Evolutionary conservation across 2,113 vertebrate species (phyloP), one percentile per base, ranked within the genome.

Genomic region (Phylloscopus trochiloides): DNA sequence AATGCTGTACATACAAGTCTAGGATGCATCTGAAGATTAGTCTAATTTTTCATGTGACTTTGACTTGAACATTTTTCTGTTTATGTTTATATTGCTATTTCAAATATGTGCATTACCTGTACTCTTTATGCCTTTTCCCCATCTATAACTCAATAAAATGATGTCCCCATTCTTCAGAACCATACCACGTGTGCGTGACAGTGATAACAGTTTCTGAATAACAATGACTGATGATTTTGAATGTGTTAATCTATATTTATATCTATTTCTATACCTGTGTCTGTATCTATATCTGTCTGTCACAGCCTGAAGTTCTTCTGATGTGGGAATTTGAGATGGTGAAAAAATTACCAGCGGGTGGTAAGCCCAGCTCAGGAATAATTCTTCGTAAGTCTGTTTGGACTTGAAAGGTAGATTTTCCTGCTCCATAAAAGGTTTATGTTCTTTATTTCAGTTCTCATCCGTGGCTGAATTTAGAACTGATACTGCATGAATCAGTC

Each of bases 81-180:
- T 92, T 94, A 57, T 96, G 67, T 86, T 96, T 93, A 86, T 93
- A 89, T 76, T 87, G 83, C 24, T 97, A 26, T 91, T 92, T 93
- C 79, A 81, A 72, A 92, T 89, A 85, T 86, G 59, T 96, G 88
- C 90, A 94, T 94, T 95, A 80, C 55, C 76, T 96, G 93, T 97
- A 79, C 96, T 92, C 70, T 92, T 95, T 86, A 76, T 94, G 89
- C 91, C 87, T 93, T 96, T 95, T 90, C 22, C 77, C 66, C 12
- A 8, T 72, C 76, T 91, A 26, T 81, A 86, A 90, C 48, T 97
- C 70, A 97, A 96, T 97, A 97, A 97, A 96, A 91, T 80, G 79
- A 54, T 75, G 66, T 66, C 42, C 25, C 54, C 19, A 1, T 92
- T 92, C 92, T 92, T 57, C 82, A 59, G 81, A 89, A 67, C 36